Percentiles rank a stretch among this genome's conserved stretches.
Conservation (phyloP, 2,888 invertebrate species). For the Adela reaumurella region DNA sequence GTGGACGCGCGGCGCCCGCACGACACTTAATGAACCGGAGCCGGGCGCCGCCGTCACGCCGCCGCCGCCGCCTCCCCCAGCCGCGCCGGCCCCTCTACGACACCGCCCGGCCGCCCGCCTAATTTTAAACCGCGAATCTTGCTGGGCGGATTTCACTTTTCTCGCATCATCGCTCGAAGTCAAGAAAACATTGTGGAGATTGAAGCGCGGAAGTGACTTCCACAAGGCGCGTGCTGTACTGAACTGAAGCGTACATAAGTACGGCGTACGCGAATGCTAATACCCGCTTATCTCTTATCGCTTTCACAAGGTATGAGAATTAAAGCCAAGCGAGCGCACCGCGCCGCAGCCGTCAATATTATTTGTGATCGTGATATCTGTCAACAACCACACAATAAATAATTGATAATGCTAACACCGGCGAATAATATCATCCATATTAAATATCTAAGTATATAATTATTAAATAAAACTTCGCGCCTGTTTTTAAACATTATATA, state of each 20-base stretch:
- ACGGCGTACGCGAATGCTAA: no score
- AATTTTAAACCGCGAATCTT: constrained; percentile 3
- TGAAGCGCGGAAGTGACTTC: neutral
- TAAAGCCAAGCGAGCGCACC: no score
- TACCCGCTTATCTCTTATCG: neutral
- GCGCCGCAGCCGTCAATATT: no score
- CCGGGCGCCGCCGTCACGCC: constrained; percentile 13
- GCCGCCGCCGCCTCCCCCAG: constrained; percentile 4
- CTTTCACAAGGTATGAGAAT: no score
- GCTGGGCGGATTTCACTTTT: constrained; percentile 8
- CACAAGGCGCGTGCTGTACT: neutral
- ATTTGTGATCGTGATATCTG: no score
- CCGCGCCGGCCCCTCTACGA: constrained; percentile 4
- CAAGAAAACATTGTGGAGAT: neutral
- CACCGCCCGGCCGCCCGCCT: neutral
- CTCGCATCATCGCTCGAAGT: neutral
- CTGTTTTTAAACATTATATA: no score
- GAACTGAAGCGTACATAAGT: no score
- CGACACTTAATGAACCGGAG: constrained; percentile 51
- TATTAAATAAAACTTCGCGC: no score
- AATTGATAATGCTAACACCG: no score
- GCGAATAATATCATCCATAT: no score
- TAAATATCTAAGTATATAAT: no score
- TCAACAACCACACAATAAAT: no score
- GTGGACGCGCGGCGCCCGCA: constrained; percentile 48